Base-by-base conservation (phyloP, 2,113 vertebrate species). In the Panurus biarmicus region DNA sequence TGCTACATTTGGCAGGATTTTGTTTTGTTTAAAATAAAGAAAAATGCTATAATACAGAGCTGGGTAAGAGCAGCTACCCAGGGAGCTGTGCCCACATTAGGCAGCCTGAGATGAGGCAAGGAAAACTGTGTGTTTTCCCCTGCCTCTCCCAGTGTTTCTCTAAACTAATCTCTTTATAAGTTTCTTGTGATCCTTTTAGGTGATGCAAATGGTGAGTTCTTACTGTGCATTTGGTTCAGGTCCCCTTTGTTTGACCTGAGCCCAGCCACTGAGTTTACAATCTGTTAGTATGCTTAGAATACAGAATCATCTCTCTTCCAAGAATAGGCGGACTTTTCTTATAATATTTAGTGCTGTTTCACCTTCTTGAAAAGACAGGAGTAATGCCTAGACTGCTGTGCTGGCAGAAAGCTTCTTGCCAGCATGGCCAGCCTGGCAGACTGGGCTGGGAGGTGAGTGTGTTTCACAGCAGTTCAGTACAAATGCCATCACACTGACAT, bases 391-490 rank as follows among this genome's bases (percentile, higher is more conserved):
- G 48, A 65, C 28, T n/a, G 50, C 14, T 33, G 5, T 67, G 71
- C 67, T 61, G 66, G 54, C 11, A 51, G 73, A 50, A 31, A 12
- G 29, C 23, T 78, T 61, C 67, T 48, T 2, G 7, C 10, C 40
- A 25, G 42, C 0, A 0, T 3, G 38, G 40, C 23, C 26, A 24
- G 10, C 20, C 38, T 45, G 5, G 4, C 33, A 58, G 60, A 14
- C 2, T 20, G 5, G 44, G 7, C 31, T 12, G 47, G 24, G 42
- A 64, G 11, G 14, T 23, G 35, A 6, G 2, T 6, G 29, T 31
- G 42, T 69, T 14, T 65, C 60, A 25, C 7, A 19, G 35, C 50
- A 7, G 21, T 10, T 58, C 1, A 2, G 35, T 40, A 24, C 17
- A 65, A 54, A 9, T 3, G 6, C 16, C 15, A 22, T 15, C 44